Base-by-base conservation (phyloP, 2,797 vertebrate species). In the Orientallactaga sibirica region DNA sequence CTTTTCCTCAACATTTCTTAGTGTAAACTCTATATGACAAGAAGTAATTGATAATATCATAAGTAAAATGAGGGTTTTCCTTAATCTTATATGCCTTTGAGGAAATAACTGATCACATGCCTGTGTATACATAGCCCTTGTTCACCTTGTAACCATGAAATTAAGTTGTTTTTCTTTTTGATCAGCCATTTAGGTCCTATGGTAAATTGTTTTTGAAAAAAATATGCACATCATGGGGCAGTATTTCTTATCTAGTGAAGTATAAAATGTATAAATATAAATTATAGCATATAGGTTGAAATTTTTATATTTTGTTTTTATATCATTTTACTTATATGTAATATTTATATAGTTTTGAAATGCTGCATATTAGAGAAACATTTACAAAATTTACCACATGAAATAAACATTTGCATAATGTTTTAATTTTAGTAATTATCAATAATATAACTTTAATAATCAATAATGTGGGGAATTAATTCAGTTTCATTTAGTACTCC, bases 31-130 rank as follows among this genome's bases (percentile, higher is more conserved):
- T 75, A 58, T 22, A 33, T 94, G 61, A 86, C 80, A 94, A 79
- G 2, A 92, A 66, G 27, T 85, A 89, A 94, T 92, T 96, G 87
- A 93, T 84, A 94, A 92, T 88, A 81, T 67, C 83, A 3, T 18
- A 62, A 82, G 55, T 89, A 55, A 89, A 92, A 76, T 70, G 70
- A 95, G 55, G 1, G 52, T 94, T 90, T 93, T 33, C 55, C 68
- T 95, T 95, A 90, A 80, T 95, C 71, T 86, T 75, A 33, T 48
- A 2, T 61, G 52, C 91, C 90, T 97, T 91, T 87, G 89, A 96
- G 33, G 37, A 93, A 95, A 93, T 86, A 88, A 80, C 58, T 64
- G 43, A 55, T 94, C 86, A 14, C 70, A 22, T 66, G 62, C 83
- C 82, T 27, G 12, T 78, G 71, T 94, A 27, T 80, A n/a, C 43